These are phyloP conservation scores for Epinephelus fuscoguttatus DNA, from an alignment of 2,113 vertebrate species.

Conservation along the genomic window DNA sequence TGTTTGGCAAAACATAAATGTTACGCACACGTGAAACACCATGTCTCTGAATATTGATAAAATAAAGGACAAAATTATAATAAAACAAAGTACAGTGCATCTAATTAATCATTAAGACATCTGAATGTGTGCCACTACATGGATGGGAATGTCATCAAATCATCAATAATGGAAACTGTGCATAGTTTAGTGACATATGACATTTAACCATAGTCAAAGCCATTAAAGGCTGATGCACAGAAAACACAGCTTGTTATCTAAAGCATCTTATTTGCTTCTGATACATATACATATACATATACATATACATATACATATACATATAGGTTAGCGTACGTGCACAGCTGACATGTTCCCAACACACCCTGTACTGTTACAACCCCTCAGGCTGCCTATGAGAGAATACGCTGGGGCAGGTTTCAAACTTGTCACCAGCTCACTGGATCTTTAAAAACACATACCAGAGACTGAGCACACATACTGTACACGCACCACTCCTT, in stretches of 20 bases:
- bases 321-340: not conserved
- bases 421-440: constrained; percentile 20
- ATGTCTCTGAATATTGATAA: not conserved
- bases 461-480: constrained; percentile 15
- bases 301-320: not conserved
- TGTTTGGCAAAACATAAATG: not conserved
- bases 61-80: not conserved
- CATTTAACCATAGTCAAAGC: not conserved
- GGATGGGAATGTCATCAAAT: not conserved
- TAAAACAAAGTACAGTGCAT: not conserved
- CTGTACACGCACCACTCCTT: constrained; percentile 3
- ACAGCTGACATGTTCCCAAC: not conserved
- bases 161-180: not conserved
- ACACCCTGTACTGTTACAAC: constrained; percentile 12
- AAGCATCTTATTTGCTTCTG: not conserved
- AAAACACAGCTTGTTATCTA: not conserved
- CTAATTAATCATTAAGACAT: not conserved
- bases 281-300: not conserved
- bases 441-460: constrained; percentile 51
- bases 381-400: constrained; percentile 12
- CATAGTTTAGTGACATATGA: not conserved
- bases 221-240: not conserved
- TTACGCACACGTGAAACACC: not conserved
- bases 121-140: not conserved
- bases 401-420: constrained; percentile 51